A percentile compares a stretch with the other conserved stretches of the same genome.
These are phyloP conservation scores for Ptychobarbus kaznakovi DNA, from an alignment of 2,797 vertebrate species.

Conservation along the genomic window DNA sequence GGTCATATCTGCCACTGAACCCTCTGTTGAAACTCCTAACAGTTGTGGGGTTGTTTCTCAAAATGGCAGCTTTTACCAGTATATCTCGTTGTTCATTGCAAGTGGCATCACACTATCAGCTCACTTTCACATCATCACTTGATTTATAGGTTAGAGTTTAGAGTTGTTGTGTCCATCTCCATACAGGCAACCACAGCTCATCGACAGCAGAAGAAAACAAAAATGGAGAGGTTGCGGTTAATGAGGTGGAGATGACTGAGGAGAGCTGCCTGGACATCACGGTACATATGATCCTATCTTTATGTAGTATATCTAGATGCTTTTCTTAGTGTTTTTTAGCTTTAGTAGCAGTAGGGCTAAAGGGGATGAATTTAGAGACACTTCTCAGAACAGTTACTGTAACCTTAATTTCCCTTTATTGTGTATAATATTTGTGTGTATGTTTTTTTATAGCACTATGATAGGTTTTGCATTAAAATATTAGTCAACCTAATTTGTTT, in stretches of 20 bases:
- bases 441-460: background rate
- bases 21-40: background rate
- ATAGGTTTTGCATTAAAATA: background rate
- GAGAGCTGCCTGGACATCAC: slow-evolving; percentile 50
- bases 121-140: background rate
- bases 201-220: slow-evolving; percentile 28
- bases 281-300: slow-evolving; percentile 31
- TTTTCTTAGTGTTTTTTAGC: background rate
- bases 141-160: slow-evolving; percentile 23
- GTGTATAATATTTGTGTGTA: background rate
- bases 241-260: slow-evolving; percentile 42
- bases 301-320: background rate
- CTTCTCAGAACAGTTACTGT: background rate
- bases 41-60: background rate
- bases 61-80: background rate
- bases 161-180: slow-evolving; percentile 15
- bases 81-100: background rate
- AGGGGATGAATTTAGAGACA: background rate
- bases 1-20: background rate
- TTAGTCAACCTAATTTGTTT: background rate
- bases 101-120: background rate
- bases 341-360: background rate
- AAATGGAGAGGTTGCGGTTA: slow-evolving; percentile 30
- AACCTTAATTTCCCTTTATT: background rate
- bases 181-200: slow-evolving; percentile 40